Conservation (phyloP, 2,113 vertebrate genomes). For the Microtus montanus region DNA sequence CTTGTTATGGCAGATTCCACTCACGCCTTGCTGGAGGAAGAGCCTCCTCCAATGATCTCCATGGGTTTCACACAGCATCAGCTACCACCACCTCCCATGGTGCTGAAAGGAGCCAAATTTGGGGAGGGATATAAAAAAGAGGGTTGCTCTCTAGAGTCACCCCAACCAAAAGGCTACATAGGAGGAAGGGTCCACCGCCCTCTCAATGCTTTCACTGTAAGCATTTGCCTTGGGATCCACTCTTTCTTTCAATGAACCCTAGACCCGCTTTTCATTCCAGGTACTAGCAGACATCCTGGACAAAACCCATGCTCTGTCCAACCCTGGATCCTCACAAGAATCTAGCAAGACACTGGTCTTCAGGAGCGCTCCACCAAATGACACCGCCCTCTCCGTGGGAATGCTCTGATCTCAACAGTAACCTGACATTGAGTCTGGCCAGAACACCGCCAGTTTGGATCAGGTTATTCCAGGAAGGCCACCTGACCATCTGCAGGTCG, state of each 20-base stretch:
- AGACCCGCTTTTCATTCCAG: background rate
- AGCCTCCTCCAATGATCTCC: constrained; percentile 56
- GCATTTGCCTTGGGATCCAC: constrained; percentile 11
- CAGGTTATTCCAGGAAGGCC: background rate
- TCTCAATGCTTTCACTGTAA: background rate
- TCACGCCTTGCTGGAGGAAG: constrained; percentile 68
- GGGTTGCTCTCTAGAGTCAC: background rate
- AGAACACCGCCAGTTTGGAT: constrained; percentile 17
- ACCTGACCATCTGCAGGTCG: background rate
- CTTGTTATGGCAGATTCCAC: constrained; percentile 65
- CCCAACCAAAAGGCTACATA: background rate
- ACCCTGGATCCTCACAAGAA: background rate
- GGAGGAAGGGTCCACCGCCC: constrained; percentile 30
- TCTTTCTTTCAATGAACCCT: background rate
- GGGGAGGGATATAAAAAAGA: constrained; percentile 66
- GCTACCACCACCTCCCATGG: constrained; percentile 73
- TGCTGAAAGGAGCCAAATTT: constrained; percentile 74
- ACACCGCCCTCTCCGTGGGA: background rate
- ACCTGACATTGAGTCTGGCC: background rate
- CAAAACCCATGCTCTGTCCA: background rate
- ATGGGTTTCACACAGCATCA: constrained; percentile 29
- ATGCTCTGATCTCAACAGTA: constrained; percentile 1
- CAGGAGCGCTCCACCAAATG: background rate
- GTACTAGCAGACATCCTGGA: background rate
- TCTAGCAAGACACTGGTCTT: background rate